phyloP scores from a whole-genome alignment of 2,113 vertebrate species.

The Grammomys dolichurus region DNA sequence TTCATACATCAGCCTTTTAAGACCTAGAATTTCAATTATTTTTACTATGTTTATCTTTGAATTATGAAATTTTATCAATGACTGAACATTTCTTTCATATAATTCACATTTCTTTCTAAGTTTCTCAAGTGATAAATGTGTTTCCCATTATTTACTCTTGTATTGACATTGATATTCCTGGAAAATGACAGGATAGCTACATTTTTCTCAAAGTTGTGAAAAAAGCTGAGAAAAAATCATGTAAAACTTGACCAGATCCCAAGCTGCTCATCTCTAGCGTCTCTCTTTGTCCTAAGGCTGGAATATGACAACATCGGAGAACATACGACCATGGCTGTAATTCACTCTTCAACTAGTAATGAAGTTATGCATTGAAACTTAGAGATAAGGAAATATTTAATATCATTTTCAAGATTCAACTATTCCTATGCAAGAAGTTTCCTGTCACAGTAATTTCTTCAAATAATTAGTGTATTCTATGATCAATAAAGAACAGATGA shows the following conservation, averaged over 20 bases:
- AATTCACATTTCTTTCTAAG: not conserved
- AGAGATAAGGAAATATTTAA: conserved; percentile 16
- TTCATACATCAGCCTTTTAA: not conserved
- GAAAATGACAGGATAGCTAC: not conserved
- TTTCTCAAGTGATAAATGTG: conserved; percentile 3
- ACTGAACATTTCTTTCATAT: conserved; percentile 15
- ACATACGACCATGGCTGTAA: not conserved
- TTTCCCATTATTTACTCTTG: conserved; percentile 29
- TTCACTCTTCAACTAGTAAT: not conserved
- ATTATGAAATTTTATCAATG: not conserved
- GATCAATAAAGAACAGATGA: not conserved
- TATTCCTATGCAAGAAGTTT: not conserved
- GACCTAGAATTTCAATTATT: not conserved
- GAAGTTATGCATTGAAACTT: not conserved
- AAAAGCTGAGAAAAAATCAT: not conserved
- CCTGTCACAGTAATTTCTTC: not conserved
- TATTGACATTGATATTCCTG: not conserved
- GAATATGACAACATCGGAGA: not conserved
- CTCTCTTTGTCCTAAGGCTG: not conserved
- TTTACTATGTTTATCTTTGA: not conserved
- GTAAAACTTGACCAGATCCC: not conserved
- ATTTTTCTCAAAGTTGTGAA: not conserved
- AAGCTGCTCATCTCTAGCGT: not conserved
- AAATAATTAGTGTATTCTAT: not conserved
- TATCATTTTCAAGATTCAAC: not conserved